Evolutionary conservation across 2,797 vertebrate species (phyloP).

Genomic region (Pelochelys cantorii): DNA sequence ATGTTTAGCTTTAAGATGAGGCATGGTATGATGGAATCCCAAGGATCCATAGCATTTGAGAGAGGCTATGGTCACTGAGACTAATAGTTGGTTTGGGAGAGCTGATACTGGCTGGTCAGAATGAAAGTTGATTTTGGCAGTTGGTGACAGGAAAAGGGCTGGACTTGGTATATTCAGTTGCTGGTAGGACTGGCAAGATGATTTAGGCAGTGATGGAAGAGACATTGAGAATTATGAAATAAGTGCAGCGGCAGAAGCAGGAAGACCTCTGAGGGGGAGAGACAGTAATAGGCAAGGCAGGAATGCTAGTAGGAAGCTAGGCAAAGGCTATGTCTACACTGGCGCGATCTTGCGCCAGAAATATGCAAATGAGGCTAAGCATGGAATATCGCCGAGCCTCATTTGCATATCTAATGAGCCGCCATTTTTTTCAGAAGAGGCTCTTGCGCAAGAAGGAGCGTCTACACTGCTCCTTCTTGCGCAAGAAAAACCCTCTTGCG

Average conservation of each 20-base stretch:
- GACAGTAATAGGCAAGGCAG: fast-evolving
- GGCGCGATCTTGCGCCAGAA: too few relatives aligned
- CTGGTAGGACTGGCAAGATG: background rate
- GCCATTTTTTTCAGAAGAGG: too few relatives aligned
- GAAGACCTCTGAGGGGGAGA: background rate
- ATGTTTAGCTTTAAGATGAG: background rate
- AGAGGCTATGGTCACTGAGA: background rate
- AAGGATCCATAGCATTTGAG: fast-evolving
- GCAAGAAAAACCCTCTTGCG: too few relatives aligned
- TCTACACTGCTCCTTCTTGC: too few relatives aligned
- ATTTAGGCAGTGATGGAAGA: background rate
- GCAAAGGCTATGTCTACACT: too few relatives aligned
- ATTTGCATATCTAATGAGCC: too few relatives aligned
- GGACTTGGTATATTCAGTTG: background rate
- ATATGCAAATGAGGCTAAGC: too few relatives aligned
- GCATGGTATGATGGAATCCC: background rate
- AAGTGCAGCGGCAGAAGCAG: background rate
- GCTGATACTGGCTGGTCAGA: fast-evolving
- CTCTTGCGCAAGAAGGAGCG: too few relatives aligned
- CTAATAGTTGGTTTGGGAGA: fast-evolving
- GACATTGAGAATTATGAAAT: too few relatives aligned
- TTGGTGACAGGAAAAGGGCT: background rate
- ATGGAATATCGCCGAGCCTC: too few relatives aligned
- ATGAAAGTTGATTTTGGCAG: background rate
- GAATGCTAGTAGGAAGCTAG: background rate